phyloP scores from a whole-genome alignment of 2,113 vertebrate genomes.

The Orcinus orca region DNA sequence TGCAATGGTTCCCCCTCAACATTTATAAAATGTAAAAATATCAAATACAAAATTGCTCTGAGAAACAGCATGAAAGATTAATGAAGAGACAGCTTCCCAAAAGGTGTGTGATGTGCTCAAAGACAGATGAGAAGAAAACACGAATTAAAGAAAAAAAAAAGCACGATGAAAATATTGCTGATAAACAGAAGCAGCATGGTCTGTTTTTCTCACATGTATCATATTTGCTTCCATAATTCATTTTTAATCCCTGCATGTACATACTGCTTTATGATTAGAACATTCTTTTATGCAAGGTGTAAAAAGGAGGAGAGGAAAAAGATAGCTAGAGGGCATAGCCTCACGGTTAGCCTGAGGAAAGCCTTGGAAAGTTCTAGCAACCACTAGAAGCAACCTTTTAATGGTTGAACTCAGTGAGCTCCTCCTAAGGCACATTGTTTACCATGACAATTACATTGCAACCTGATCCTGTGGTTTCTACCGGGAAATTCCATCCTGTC shows the following conservation, averaged over 20 bases:
- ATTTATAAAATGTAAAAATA: conserved; percentile 1
- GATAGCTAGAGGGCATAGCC: background rate
- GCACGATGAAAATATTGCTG: background rate
- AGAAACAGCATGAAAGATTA: background rate
- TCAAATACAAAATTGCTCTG: background rate
- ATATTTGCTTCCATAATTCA: conserved; percentile 32
- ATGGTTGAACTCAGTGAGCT: background rate
- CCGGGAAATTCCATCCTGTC: conserved; percentile 35
- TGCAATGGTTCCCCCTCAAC: background rate
- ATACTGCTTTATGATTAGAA: background rate
- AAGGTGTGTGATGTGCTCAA: background rate
- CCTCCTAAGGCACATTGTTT: background rate
- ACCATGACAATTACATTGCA: background rate
- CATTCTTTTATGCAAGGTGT: conserved; percentile 11
- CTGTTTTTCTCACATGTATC: background rate
- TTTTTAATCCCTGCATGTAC: background rate
- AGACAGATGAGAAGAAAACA: background rate
- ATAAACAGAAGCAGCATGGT: background rate
- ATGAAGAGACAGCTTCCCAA: background rate
- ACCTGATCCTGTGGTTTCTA: conserved; percentile 45
- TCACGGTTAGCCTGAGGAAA: background rate
- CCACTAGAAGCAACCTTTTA: background rate
- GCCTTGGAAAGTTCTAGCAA: conserved; percentile 5
- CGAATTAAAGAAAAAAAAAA: background rate
- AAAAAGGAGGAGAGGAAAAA: background rate